Evolutionary conservation across 2,113 vertebrate genomes (phyloP), one percentile per base, ranked within the genome.

Genomic region (Aleadryas rufinucha): DNA sequence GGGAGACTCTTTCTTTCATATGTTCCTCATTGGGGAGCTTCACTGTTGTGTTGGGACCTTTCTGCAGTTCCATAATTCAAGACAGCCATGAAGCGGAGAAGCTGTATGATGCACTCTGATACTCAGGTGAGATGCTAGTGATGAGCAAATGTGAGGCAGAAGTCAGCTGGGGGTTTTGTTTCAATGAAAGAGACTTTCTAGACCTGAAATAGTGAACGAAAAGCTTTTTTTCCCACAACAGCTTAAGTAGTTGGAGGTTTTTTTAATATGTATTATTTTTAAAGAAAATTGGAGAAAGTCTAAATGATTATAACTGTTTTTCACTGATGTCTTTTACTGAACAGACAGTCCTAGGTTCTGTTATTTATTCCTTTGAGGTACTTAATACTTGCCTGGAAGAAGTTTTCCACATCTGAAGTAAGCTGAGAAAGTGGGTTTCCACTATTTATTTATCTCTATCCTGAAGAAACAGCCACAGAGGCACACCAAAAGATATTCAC

Each of bases 11-110:
- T 84, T 72, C 74, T 21, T 57, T 70, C n/a, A 16, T 44, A 9
- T 1, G 0, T 70, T 87, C 23, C 78, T 71, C 0, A 0, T 3
- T 41, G 26, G 10, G 10, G 37, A 87, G 28, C 15, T 78, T 81
- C 45, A 30, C 19, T 31, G n/a, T 14, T 84, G 31, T 57, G 22
- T 47, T 82, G 37, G 26, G 42, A 77, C 9, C 13, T 75, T 84
- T 42, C 26, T 42, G 8, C 37, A 60, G 11, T 16, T 72, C 26
- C 10, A 2, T 42, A 59, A 28, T 59, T 78, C 49, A 70, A 57
- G 22, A 4, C 4, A 90, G 22, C 13, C 20, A 15, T 1, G 5
- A 16, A 53, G 12, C 28, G 4, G 50, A 74, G 42, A 65, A 60
- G 31, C 10, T 81, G 33, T 60, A 12, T 59, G 39, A 54, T 33